Evolutionary conservation across 2,888 invertebrate species (phyloP), one percentile per base, ranked within the genome.

Genomic region (Eupithecia pulchellata): DNA sequence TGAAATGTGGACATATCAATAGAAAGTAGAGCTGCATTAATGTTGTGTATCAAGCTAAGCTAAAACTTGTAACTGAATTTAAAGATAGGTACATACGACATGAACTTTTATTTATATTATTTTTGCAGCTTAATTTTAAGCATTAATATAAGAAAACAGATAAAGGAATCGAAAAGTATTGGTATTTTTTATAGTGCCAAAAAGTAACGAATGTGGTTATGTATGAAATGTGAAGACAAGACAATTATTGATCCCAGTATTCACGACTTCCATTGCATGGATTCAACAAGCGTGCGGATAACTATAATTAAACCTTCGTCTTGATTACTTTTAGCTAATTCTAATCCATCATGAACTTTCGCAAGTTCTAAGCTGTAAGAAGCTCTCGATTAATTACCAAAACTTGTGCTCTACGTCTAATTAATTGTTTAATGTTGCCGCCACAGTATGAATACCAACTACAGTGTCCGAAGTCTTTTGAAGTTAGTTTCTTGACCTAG

Each of bases 321-420:
- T 71, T 68, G 58, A 67, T 74, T 74, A 72, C 64, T 57, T 61
- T 17, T 34, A 64, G 55, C 55, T 73, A 74, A 77, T 75, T 76
- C 68, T 68, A 69, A 75, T 75, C 73, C 73, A 75, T 77, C 77
- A 75, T 72, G 58, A 69, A 73, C 73, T 75, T 65, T 30, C 57
- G 29, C 62, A 78, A 84, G 73, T 84, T 78, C 71, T 76, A 81
- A 86, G 78, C 79, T 78, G 64, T 66, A 77, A 86, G 83, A 86
- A 88, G 87, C 81, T 81, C 73, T 81, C 83, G 86, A 89, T 89
- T 88, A 90, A 90, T 88, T 88, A 87, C 81, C 74, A 73, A 82
- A 88, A 88, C 84, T 89, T 88, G 75, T 83, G 84, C 82, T 83
- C 82, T 84, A 75, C 74, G 79, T 82, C 80, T 83, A 86, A 87